Conservation (phyloP, 2,113 vertebrate genomes). For the Cyprinodon variegatus region DNA sequence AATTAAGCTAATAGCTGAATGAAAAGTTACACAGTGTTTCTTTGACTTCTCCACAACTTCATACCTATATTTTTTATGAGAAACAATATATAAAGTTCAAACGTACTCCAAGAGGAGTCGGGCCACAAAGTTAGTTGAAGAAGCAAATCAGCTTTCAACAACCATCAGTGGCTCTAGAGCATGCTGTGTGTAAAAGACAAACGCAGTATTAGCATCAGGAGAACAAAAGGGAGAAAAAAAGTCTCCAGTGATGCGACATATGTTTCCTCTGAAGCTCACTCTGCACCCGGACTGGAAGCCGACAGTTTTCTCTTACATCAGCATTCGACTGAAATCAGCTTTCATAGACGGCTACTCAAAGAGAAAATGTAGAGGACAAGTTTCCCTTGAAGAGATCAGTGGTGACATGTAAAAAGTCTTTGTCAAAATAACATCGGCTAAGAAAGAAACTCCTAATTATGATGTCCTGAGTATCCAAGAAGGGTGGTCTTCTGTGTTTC, state of each 20-base stretch:
- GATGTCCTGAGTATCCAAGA: slow-evolving; percentile 1
- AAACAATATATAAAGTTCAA: too few species aligned
- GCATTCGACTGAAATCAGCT: slow-evolving; percentile 22
- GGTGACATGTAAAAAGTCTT: slow-evolving; percentile 9
- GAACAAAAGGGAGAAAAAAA: slow-evolving; percentile 16
- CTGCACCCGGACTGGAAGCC: slow-evolving; percentile 7
- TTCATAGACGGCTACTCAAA: slow-evolving; percentile 26
- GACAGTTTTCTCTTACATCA: slow-evolving; percentile 41
- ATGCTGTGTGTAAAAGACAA: not conserved
- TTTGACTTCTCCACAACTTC: too few species aligned
- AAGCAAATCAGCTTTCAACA: not conserved
- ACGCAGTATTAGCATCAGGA: not conserved
- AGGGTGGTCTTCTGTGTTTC: not conserved
- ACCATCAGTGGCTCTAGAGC: not conserved
- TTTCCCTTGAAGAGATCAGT: slow-evolving; percentile 21
- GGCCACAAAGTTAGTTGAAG: not conserved
- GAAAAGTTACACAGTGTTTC: too few species aligned
- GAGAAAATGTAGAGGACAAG: slow-evolving; percentile 5
- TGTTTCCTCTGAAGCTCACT: slow-evolving; percentile 9
- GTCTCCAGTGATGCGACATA: slow-evolving; percentile 14
- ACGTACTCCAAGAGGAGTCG: too few species aligned
- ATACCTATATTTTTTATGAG: too few species aligned
- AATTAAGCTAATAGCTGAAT: too few species aligned
- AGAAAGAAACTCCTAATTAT: not conserved
- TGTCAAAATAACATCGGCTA: not conserved